Base-by-base conservation (phyloP, 37 sponge, comb jelly and placozoan species). In the Halichondria panicea region DNA sequence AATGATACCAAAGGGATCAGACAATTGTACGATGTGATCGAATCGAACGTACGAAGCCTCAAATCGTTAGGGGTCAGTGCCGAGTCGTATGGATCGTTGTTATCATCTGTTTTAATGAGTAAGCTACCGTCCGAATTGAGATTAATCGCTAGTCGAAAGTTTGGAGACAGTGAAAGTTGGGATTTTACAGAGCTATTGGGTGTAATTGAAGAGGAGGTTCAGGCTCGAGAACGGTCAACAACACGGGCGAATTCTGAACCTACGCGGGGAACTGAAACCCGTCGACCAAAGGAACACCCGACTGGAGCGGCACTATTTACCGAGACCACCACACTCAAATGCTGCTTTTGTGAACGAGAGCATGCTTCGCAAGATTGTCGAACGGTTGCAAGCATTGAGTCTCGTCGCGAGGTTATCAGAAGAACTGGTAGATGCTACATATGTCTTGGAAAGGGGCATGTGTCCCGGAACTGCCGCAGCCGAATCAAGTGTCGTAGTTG, bases 341-440 rank as follows among this genome's bases (percentile, higher is more conserved):
- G 70, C 31, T 79, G 70, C 24, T 79, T 58, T 69, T 79, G 70
- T 37, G 61, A 58, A 1, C 80, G 56, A 56, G n/a, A 32, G 4
- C 80, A 79, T 12, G 44, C 70, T 2, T 67, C 70, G 32, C 44
- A 55, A 24, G 21, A 24, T 4, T 79, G 80, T 38, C 42, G 36
- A 50, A 12, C 33, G 3, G 80, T 79, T 24, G 25, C 80, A 9
- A 43, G 46, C 3, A 64, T 54, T 36, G 58, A 42, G 13, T 22
- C 56, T 22, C 62, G 80, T n/a, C 35, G 40, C 32, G 57, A 56
- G 15, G 15, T 38, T 7, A 70, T 55, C 18, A 68, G 60, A 28
- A 79, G 22, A n/a, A 37, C 80, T 36, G 70, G 80, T 25, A 54
- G 70, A 43, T 79, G 70, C 70, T 79, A 40, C 38, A 30, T 79